phyloP scores from a whole-genome alignment of 2,797 vertebrate genomes.

The Salarias fasciatus region DNA sequence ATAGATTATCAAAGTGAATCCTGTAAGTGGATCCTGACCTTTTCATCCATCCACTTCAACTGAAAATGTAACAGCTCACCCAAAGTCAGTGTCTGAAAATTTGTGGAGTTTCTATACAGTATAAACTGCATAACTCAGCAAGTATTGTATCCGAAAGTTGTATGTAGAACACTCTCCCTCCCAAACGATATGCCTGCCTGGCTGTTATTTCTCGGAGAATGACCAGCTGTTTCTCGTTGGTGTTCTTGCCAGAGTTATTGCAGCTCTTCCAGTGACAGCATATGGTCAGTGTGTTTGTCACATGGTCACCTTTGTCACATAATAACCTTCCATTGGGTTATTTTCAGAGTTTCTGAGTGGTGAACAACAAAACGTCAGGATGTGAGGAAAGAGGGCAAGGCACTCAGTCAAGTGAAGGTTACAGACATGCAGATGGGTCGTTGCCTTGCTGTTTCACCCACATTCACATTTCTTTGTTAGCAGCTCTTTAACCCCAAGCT shows the following conservation, averaged over 20 bases:
- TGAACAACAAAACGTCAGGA: slow-evolving; percentile 28
- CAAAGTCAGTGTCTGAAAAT: neutral
- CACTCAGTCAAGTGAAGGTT: slow-evolving; percentile 20
- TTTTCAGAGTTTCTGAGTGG: slow-evolving; percentile 39
- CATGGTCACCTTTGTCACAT: slow-evolving; percentile 51
- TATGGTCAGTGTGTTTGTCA: slow-evolving; percentile 60
- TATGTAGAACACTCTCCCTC: slow-evolving; percentile 1
- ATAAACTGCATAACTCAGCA: neutral
- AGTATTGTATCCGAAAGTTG: neutral
- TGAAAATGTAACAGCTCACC: neutral
- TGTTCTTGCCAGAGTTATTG: slow-evolving; percentile 47
- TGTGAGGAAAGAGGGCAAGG: slow-evolving; percentile 10
- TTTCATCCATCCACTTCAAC: neutral
- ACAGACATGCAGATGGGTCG: slow-evolving; percentile 9
- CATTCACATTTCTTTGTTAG: neutral
- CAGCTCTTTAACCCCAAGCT: too few species aligned
- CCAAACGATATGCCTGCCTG: slow-evolving; percentile 7
- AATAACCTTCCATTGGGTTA: slow-evolving; percentile 50
- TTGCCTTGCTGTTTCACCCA: slow-evolving; percentile 3
- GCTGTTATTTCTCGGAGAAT: slow-evolving; percentile 18
- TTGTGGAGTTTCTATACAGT: neutral
- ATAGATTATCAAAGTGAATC: too few species aligned
- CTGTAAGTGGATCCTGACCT: neutral
- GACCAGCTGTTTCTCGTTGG: slow-evolving; percentile 52
- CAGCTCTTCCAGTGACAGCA: slow-evolving; percentile 60